Conservation (phyloP, 2,113 vertebrate genomes). For the Ellobius talpinus region DNA sequence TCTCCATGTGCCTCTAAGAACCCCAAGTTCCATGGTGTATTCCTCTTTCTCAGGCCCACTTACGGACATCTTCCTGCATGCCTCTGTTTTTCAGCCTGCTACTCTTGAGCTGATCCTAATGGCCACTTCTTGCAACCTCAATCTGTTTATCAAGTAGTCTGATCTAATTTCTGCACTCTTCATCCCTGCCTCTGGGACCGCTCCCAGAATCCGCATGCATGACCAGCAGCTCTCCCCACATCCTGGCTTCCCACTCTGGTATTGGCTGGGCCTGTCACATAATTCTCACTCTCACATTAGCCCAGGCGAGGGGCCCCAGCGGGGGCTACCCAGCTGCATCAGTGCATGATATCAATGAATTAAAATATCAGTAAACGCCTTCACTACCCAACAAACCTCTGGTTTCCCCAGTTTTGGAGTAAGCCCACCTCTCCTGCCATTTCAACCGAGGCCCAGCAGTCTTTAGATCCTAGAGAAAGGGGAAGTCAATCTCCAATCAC, state of each 20-base stretch:
- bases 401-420: neutral
- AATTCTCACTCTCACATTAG: slow-evolving; percentile 46
- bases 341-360: neutral
- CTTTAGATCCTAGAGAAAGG: too few species aligned
- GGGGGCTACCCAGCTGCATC: neutral
- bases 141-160: slow-evolving; percentile 66
- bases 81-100: slow-evolving; percentile 4
- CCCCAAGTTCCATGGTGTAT: neutral
- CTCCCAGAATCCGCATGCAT: slow-evolving; percentile 49
- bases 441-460: neutral
- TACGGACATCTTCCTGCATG: neutral
- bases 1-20: neutral
- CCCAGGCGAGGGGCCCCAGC: neutral
- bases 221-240: slow-evolving; percentile 2
- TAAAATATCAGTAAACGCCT: neutral
- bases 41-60: neutral
- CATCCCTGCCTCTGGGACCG: slow-evolving; percentile 55
- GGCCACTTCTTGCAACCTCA: slow-evolving; percentile 66
- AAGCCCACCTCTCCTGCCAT: neutral
- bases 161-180: slow-evolving; percentile 68
- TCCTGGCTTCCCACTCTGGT: neutral
- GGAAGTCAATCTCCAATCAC: neutral
- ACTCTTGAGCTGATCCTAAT: neutral
- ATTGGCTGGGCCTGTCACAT: neutral
- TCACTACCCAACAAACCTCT: neutral